Evolutionary conservation across 2,888 invertebrate species (phyloP), one percentile per base, ranked within the genome.

Genomic region (Xylocampa areola): DNA sequence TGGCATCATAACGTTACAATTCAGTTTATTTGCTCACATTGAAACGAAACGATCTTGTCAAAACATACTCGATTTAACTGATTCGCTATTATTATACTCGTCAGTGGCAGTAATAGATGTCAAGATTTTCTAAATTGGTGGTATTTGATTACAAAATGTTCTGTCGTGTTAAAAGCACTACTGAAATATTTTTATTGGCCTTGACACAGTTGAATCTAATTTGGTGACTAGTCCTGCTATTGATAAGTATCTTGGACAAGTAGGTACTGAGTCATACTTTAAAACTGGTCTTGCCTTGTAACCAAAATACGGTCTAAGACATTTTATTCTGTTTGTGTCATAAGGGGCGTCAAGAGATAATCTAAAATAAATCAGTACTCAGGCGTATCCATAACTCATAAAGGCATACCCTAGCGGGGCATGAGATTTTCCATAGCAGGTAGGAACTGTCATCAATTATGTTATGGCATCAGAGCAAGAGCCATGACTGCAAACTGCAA

Each of bases 1-100:
- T 92, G 92, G 84, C 86, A 87, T 70, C 77, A 76, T 84, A 85
- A 65, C 51, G 58, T 75, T 54, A 69, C 64, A 62, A 52, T 60
- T 68, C 43, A 84, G 77, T 87, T 86, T 91, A 86, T 89, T 87
- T 88, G 78, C 41, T 27, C 40, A 41, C 33, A 77, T 82, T 82
- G 55, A 81, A 80, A 79, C 80, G 80, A 73, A 81, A 80, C 78
- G 80, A 79, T 81, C 80, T 84, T 82, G 63, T 82, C 77, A 77
- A 86, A 86, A 86, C 80, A 86, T 50, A 77, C 80, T 82, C 77
- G 80, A 80, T 77, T 79, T 77, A 80, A 81, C 73, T 75, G 79
- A 77, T 82, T 76, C 55, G 71, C 78, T 80, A 82, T 86, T 87
- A 85, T 87, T 65, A 70, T 68, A 73, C 83, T 90, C 86, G 86